Evolutionary conservation across 2,113 vertebrate species (phyloP).

Genomic region (Heterotis niloticus): DNA sequence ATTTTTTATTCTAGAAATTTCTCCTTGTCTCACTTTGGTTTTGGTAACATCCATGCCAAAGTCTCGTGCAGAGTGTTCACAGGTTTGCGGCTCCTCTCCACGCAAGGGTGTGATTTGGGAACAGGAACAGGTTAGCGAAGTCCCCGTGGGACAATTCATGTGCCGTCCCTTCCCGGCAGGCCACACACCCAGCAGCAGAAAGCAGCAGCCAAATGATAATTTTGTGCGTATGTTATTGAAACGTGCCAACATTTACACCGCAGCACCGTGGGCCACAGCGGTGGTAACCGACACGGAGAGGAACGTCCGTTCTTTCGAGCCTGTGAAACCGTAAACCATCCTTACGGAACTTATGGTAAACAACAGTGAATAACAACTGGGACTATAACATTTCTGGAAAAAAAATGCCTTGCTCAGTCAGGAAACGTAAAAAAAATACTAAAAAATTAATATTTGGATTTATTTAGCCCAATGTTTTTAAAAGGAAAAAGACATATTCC

Average conservation of each 20-base stretch:
- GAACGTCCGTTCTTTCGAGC: too few species aligned
- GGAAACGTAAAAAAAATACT: too few species aligned
- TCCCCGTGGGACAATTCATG: conserved; percentile 20
- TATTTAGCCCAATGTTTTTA: too few species aligned
- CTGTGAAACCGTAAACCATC: too few species aligned
- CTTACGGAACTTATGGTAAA: too few species aligned
- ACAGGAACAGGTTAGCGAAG: conserved; percentile 24
- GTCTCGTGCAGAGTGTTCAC: not conserved
- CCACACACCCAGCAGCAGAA: conserved; percentile 13
- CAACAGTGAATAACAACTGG: too few species aligned
- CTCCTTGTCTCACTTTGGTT: not conserved
- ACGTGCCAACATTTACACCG: conserved; percentile 8
- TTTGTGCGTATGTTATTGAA: conserved; percentile 46
- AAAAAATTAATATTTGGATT: too few species aligned
- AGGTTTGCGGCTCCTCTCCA: not conserved
- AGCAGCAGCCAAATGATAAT: conserved; percentile 25
- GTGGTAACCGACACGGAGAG: conserved; percentile 11
- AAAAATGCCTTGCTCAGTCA: too few species aligned
- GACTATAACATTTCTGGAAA: not conserved
- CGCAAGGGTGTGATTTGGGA: not conserved
- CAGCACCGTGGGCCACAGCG: not conserved
- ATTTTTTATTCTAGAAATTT: too few species aligned
- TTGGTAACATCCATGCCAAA: not conserved
- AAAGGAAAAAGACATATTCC: too few species aligned
- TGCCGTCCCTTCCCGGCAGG: conserved; percentile 10